Percentiles rank a stretch among this genome's conserved stretches.
Conservation (phyloP, 92 coral and sea anemone species). For the Isaurus tuberculatus region DNA sequence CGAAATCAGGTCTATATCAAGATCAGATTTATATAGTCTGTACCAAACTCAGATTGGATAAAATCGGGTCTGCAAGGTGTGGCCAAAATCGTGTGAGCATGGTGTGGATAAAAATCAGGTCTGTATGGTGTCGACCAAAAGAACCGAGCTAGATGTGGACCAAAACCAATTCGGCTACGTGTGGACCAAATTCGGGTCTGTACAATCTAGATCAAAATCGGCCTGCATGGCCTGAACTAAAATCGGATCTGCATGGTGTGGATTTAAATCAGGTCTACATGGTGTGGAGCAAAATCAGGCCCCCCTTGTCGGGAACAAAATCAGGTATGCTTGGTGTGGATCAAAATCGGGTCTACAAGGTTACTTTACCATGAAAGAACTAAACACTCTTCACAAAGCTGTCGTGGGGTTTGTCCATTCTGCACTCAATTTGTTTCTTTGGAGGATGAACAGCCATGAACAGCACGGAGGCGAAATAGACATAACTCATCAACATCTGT, state of each 20-base stretch:
- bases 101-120: no score
- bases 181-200: background rate
- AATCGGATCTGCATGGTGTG: background rate
- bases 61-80: no score
- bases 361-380: background rate
- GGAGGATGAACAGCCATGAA: constrained; percentile 82
- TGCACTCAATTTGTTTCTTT: constrained; percentile 58
- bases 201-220: background rate
- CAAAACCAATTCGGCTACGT: background rate
- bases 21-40: no score
- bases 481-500: constrained; percentile 91
- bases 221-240: background rate
- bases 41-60: no score
- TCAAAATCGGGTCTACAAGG: background rate
- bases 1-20: no score
- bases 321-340: background rate
- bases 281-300: background rate
- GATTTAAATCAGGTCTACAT: background rate
- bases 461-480: constrained; percentile 87
- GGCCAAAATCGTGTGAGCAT: no score
- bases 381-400: background rate
- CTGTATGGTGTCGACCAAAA: no score
- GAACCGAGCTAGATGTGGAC: no score
- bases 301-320: background rate
- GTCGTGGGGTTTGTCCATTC: constrained; percentile 6